phyloP scores from a whole-genome alignment of 2,888 invertebrate genomes.

The Ochropleura plecta region DNA sequence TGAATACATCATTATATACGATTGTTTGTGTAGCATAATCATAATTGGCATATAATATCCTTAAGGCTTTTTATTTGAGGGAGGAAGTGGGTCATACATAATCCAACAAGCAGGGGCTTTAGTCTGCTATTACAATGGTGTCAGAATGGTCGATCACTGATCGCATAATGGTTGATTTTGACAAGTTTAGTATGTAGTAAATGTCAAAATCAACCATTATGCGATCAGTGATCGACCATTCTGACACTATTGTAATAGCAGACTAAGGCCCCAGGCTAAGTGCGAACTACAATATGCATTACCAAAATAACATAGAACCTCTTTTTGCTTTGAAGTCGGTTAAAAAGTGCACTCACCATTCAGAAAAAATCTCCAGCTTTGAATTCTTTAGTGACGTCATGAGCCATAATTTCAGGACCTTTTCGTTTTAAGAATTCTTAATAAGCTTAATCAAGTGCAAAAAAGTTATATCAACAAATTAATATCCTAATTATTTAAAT shows the following conservation, averaged over 20 bases:
- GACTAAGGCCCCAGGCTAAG: too few species aligned
- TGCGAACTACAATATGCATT: background rate
- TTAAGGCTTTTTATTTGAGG: background rate
- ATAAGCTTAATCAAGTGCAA: background rate
- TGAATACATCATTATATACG: background rate
- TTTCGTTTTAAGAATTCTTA: constrained; percentile 11
- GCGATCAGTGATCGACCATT: too few species aligned
- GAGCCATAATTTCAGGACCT: background rate
- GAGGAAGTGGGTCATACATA: background rate
- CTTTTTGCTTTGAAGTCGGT: too few species aligned
- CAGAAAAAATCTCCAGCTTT: background rate
- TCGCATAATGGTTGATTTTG: too few species aligned
- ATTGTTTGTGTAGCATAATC: background rate
- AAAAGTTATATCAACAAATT: constrained; percentile 25
- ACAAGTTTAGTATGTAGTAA: too few species aligned
- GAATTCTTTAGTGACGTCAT: background rate
- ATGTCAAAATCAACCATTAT: too few species aligned
- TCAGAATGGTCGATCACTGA: too few species aligned
- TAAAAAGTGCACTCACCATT: background rate
- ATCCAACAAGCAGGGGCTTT: background rate
- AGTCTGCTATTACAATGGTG: too few species aligned
- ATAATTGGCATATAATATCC: background rate
- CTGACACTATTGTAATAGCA: too few species aligned
- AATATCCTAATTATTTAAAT: constrained; percentile 34
- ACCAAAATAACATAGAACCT: background rate